Evolutionary conservation across 2,113 vertebrate genomes (phyloP), one percentile per base, ranked within the genome.

Genomic region (Datnioides undecimradiatus): DNA sequence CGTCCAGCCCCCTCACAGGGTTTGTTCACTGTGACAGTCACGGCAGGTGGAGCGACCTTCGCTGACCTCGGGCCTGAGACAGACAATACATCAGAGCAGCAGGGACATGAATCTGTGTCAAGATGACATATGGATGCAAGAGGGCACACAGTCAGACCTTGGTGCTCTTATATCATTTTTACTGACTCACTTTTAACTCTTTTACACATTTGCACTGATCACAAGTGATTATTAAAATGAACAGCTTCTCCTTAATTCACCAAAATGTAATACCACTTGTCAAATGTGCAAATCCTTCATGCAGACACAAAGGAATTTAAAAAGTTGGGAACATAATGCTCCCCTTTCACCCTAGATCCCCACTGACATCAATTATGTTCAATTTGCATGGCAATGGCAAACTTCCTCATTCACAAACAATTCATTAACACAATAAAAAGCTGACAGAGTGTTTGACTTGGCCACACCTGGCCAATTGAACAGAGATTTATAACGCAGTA

Each of bases 401-500:
- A 34, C 51, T 57, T 31, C 69, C 69, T 86, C 40, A 82, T 83
- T 76, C 51, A 77, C 75, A 73, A 57, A 79, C 66, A 80, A 90
- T 86, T 84, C 76, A 91, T 91, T 88, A 89, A 60, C 49, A 78
- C 79, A 65, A 80, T 83, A 80, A 91, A 91, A 88, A 79, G 25
- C 55, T 5, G 63, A 27, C 10, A 23, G 70, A 29, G 51, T 87
- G 90, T 90, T 93, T 90, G 73, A 49, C 83, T 92, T 92, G 90
- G 93, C 83, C 70, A 74, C 85, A 77, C 80, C 74, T 69, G 82
- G 71, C 73, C 84, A 84, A 76, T 73, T 63, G 79, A 92, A 74
- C 17, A 23, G 68, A 87, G 91, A 91, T 93, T 93, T 93, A 93
- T 86, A 86, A 85, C 69, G 76, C 73, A 14, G 77, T 48, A 45